phyloP scores from a whole-genome alignment of 37 sponge, comb jelly and placozoan genomes.

The Diacarnus erythraeanus region DNA sequence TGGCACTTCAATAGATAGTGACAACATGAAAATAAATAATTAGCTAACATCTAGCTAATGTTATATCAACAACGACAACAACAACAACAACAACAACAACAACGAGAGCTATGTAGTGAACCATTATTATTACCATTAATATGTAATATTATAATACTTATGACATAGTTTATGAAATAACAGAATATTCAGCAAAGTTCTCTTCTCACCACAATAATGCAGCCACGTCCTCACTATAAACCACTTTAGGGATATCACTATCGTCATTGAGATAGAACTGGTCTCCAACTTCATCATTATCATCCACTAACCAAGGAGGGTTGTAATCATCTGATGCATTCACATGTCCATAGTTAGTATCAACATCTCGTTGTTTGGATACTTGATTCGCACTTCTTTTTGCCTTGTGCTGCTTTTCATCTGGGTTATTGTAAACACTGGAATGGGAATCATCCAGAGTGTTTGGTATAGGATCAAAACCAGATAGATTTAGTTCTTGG shows the following conservation, averaged over 20 bases:
- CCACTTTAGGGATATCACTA: neutral
- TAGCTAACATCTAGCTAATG: too few species aligned
- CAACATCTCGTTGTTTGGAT: neutral
- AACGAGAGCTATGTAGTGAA: too few species aligned
- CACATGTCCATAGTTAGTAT: neutral
- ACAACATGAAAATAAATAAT: too few species aligned
- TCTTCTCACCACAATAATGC: neutral
- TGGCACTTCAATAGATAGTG: too few species aligned
- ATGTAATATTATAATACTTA: too few species aligned
- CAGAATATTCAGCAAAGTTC: too few species aligned
- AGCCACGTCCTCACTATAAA: neutral
- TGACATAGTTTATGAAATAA: too few species aligned
- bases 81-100: too few species aligned
- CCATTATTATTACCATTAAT: too few species aligned
- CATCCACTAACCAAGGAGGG: neutral
- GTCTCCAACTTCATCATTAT: neutral
- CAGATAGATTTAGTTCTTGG: neutral
- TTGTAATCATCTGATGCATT: neutral
- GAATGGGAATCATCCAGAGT: neutral
- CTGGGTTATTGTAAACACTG: too few species aligned
- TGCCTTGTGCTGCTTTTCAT: neutral
- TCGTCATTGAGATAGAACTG: neutral
- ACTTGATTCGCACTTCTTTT: neutral
- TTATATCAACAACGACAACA: too few species aligned
- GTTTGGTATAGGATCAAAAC: neutral